These are phyloP conservation scores for Arbacia lixula DNA, from an alignment of 53 echinoderm and acorn worm genomes.

Conservation along the genomic window DNA sequence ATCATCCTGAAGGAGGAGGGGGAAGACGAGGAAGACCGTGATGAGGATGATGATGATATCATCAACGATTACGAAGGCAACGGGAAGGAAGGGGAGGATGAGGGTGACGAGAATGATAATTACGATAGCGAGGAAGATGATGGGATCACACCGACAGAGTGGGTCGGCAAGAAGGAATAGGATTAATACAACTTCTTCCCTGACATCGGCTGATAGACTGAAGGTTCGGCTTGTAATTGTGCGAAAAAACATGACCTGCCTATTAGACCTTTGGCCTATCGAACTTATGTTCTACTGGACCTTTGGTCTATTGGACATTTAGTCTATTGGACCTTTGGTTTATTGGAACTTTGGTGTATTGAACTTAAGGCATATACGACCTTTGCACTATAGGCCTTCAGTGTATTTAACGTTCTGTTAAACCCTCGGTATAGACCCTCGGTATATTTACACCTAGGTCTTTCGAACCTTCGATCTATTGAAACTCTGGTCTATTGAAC, in stretches of 20 bases:
- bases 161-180: constrained; percentile 24
- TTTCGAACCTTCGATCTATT: too few relatives aligned
- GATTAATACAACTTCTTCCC: background rate
- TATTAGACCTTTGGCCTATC: background rate
- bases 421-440: too few relatives aligned
- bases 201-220: too few relatives aligned
- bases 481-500: too few relatives aligned
- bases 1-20: constrained; percentile 62
- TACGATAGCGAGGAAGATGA: constrained; percentile 31
- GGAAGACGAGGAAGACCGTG: constrained; percentile 4
- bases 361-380: too few relatives aligned
- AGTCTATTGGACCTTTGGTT: too few relatives aligned
- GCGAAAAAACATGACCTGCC: background rate
- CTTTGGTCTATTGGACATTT: too few relatives aligned
- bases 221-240: background rate
- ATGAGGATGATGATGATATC: constrained; percentile 24
- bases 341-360: too few relatives aligned
- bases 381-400: too few relatives aligned
- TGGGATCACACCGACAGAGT: constrained; percentile 33
- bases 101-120: constrained; percentile 5
- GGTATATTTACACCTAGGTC: too few relatives aligned
- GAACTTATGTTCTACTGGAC: background rate
- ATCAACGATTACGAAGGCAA: background rate
- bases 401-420: too few relatives aligned
- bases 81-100: constrained; percentile 19